These are phyloP conservation scores for Temnopleurus reevesii DNA, from an alignment of 53 echinoderm and acorn worm species.

Conservation along the genomic window DNA sequence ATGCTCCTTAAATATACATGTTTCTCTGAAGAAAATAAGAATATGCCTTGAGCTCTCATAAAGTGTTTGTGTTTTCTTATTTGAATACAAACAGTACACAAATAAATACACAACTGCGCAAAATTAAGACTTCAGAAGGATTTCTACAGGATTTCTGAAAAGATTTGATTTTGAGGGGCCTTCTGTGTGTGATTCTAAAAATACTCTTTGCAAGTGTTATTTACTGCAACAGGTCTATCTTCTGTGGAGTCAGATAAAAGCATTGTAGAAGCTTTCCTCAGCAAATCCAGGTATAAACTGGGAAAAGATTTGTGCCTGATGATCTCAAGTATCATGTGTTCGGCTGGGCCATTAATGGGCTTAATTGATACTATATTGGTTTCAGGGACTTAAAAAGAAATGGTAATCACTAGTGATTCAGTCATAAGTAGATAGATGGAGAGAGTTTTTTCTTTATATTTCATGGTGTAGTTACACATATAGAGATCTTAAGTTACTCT, in stretches of 20 bases:
- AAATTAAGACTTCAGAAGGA: neutral
- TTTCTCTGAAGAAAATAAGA: too few relatives aligned
- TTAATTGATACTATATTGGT: slow-evolving; percentile 46
- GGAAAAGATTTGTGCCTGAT: neutral
- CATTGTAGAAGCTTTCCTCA: neutral
- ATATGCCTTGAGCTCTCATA: too few relatives aligned
- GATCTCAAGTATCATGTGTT: neutral
- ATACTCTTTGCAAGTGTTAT: neutral
- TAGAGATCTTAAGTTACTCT: neutral
- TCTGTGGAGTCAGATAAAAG: neutral
- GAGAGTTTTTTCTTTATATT: neutral
- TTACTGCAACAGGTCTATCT: slow-evolving; percentile 4
- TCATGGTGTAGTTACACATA: neutral
- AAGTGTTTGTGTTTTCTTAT: too few relatives aligned
- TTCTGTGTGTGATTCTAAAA: neutral
- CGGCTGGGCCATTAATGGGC: neutral
- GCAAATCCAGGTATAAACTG: neutral
- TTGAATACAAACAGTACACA: too few relatives aligned
- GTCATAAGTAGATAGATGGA: neutral
- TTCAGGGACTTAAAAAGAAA: neutral
- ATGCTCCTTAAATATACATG: too few relatives aligned
- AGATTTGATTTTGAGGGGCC: slow-evolving; percentile 22
- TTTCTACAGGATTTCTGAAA: neutral
- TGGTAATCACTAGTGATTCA: neutral
- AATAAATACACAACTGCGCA: neutral